Base-by-base conservation (phyloP, 2,888 invertebrate genomes). In the Frankliniella intonsa region DNA sequence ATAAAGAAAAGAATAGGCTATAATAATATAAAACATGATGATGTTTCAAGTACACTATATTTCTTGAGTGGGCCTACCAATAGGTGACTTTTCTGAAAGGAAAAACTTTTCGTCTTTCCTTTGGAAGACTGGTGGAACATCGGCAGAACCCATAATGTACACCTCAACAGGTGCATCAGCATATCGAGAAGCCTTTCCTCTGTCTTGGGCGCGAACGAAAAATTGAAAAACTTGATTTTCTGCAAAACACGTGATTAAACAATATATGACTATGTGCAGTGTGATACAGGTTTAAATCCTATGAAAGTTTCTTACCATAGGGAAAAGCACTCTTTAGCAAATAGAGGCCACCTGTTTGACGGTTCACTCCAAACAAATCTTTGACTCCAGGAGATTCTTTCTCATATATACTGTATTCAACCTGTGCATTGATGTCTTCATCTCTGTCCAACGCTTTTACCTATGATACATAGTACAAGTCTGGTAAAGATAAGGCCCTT, bases 171-270 rank as follows among this genome's bases (percentile, higher is more conserved):
- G 94, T 82, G 96, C 94, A 87, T 96, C 95, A 69, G 92, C 91
- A 87, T 95, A 93, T 84, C 94, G 92, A 80, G 94, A 92, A 83
- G 91, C 91, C 19, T 90, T 90, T 0, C 97, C 97, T 86, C 91
- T 91, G 89, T 98, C 97, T 81, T 92, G 92, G 22, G 96, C 98
- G 83, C 95, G 92, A 81, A 98, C 93, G 89, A 97, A 97, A 87
- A 97, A 94, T 89, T 95, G 95, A 87, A 96, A 93, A 82, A 93
- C 90, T 88, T 94, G 92, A 83, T 93, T 93, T 87, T 92, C 94
- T 93, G 86, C 80, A 89, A 89, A 84, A 80, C 76, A 84, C 85
- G 84, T 81, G 82, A 82, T 50, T 62, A 81, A 80, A 79, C 79
- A 22, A 79, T 69, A 81, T 19, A 55, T 19, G 55, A 25, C 22